Conservation (phyloP, 2,797 vertebrate genomes). For the Lates japonicus region DNA sequence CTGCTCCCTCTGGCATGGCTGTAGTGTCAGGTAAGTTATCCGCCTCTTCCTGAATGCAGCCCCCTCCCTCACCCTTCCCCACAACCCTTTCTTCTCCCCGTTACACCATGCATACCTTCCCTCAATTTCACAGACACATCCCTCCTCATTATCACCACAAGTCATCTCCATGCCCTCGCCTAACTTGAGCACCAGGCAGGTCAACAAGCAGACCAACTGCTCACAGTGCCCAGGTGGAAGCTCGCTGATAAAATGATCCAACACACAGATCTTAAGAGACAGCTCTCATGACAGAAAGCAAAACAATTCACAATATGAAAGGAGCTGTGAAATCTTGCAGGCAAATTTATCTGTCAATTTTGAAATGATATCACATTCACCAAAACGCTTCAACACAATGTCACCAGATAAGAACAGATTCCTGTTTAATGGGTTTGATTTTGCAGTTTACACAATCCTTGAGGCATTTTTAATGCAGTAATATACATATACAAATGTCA, state of each 20-base stretch:
- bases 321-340: background rate
- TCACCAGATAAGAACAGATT: conserved; percentile 5
- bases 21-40: conserved; percentile 98
- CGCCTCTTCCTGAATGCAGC: conserved; percentile 82
- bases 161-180: conserved; percentile 70
- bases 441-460: background rate
- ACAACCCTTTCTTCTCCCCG: conserved; percentile 39
- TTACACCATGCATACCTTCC: conserved; percentile 55
- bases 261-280: conserved; percentile 28
- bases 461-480: conserved; percentile 34
- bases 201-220: conserved; percentile 62
- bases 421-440: background rate
- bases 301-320: conserved; percentile 2
- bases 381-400: conserved; percentile 3
- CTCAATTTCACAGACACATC: conserved; percentile 50
- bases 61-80: conserved; percentile 64
- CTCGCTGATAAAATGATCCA: conserved; percentile 37
- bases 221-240: conserved; percentile 65
- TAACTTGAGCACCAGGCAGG: conserved; percentile 58
- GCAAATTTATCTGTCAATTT: background rate
- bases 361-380: background rate
- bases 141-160: conserved; percentile 53
- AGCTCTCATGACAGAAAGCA: conserved; percentile 31
- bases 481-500: conserved; percentile 55
- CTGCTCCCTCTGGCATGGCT: conserved; percentile 98